Conservation (phyloP, 2,888 invertebrate genomes). For the Rugalucina vietnamica region DNA sequence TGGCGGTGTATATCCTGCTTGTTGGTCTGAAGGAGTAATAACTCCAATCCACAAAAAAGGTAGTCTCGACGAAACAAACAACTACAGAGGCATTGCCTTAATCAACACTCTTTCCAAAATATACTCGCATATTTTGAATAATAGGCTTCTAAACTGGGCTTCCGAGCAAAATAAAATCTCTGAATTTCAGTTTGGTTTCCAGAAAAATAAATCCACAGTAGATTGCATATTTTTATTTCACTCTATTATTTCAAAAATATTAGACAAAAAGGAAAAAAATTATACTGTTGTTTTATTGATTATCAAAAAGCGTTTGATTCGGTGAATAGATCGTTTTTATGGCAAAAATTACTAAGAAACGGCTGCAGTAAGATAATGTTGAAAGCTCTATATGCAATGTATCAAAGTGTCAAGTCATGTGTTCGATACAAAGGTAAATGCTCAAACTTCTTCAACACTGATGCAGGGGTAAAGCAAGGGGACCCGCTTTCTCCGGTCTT, state of each 20-base stretch:
- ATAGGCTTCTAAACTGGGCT: not conserved
- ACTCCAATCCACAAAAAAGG: not conserved
- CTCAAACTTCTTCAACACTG: not conserved
- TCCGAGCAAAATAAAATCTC: not conserved
- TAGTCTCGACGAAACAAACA: not conserved
- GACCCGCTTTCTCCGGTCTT: not conserved
- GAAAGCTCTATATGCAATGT: not conserved
- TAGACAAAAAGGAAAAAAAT: not conserved
- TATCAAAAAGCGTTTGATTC: not conserved
- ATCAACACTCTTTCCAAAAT: not conserved
- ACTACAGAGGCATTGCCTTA: not conserved
- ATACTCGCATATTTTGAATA: not conserved
- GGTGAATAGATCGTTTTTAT: not conserved
- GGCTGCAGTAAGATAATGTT: not conserved
- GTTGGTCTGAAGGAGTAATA: not conserved
- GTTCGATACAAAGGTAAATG: not conserved
- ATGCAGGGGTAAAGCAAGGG: not conserved
- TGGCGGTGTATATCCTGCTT: not conserved
- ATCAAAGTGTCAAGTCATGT: not conserved
- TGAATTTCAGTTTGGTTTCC: slow-evolving; percentile 5
- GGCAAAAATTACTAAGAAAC: not conserved
- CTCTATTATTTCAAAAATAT: not conserved
- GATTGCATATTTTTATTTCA: slow-evolving; percentile 1
- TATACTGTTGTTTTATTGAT: not conserved
- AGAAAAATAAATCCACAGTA: not conserved